Percentiles rank a stretch among this genome's conserved stretches.
Conservation (phyloP, 2,113 vertebrate genomes). For the Herpailurus yagouaroundi region DNA sequence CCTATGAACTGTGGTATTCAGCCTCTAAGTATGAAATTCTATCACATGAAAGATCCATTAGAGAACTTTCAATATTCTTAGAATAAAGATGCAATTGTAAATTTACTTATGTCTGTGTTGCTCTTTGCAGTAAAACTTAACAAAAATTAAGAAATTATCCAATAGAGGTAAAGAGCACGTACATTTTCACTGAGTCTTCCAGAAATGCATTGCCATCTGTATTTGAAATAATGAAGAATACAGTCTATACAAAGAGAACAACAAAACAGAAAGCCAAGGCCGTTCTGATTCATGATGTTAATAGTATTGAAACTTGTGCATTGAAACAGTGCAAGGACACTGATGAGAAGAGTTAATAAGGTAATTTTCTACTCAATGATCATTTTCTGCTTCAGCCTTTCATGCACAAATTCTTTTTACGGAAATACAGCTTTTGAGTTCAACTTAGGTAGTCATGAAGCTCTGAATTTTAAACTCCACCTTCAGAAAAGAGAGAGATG, state of each 20-base stretch:
- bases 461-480: neutral
- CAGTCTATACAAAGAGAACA: neutral
- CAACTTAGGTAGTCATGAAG: neutral
- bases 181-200: neutral
- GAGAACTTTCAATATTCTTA: neutral
- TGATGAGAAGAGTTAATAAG: neutral
- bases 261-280: neutral
- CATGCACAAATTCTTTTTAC: neutral
- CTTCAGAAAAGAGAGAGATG: neutral
- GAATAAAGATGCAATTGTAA: neutral
- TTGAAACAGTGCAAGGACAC: too few species aligned
- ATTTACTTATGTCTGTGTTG: neutral
- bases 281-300: neutral
- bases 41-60: neutral
- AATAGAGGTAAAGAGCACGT: neutral
- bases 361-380: neutral
- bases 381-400: neutral
- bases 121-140: neutral
- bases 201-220: neutral
- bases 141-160: neutral
- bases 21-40: neutral
- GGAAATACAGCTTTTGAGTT: neutral
- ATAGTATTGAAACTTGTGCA: neutral
- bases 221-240: neutral
- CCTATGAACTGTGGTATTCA: neutral